Conservation (phyloP, 2,113 vertebrate species). For the Hucho hucho region DNA sequence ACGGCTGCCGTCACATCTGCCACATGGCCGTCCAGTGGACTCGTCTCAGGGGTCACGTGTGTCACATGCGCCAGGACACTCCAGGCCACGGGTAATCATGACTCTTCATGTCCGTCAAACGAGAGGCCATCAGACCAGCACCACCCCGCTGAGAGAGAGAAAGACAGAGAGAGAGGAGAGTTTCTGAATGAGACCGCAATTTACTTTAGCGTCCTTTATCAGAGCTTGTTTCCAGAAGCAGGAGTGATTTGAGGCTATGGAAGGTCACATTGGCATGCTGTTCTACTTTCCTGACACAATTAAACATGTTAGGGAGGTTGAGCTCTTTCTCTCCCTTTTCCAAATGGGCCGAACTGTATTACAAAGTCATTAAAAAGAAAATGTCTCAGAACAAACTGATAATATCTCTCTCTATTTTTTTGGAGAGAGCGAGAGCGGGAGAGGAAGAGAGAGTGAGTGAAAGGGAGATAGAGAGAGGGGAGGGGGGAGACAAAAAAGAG, state of each 20-base stretch:
- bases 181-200: not conserved
- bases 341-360: constrained; percentile 61
- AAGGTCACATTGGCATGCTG: constrained; percentile 68
- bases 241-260: constrained; percentile 50
- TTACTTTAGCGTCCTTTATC: constrained; percentile 20
- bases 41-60: constrained; percentile 27
- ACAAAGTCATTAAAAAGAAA: constrained; percentile 60
- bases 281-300: constrained; percentile 76
- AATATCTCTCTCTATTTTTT: constrained; percentile 34
- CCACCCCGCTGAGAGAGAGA: not conserved
- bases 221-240: constrained; percentile 41
- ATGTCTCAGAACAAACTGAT: constrained; percentile 48
- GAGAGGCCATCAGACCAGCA: constrained; percentile 6
- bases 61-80: constrained; percentile 15
- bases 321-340: constrained; percentile 35
- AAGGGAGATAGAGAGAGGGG: not conserved
- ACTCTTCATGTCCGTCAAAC: constrained; percentile 29
- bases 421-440: constrained; percentile 12
- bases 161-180: not conserved
- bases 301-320: constrained; percentile 62
- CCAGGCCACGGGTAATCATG: constrained; percentile 32
- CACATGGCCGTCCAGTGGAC: constrained; percentile 20
- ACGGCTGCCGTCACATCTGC: constrained; percentile 31
- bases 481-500: not conserved
- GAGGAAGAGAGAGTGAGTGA: not conserved